Base-by-base conservation (phyloP, 2,797 vertebrate genomes). In the Micrastur ruficollis region DNA sequence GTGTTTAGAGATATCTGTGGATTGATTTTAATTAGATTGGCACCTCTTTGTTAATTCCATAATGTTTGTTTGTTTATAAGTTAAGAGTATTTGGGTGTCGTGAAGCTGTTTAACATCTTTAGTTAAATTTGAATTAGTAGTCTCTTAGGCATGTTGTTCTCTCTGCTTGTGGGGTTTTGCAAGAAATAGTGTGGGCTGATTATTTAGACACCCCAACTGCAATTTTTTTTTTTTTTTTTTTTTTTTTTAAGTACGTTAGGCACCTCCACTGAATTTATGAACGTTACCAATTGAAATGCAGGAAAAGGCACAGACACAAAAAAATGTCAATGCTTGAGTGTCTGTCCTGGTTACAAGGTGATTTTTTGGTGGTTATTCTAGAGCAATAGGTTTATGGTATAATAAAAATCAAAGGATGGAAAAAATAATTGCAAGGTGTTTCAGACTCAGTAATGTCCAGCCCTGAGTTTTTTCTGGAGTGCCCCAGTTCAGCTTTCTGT, bases 11-110 rank as follows among this genome's bases (percentile, higher is more conserved):
- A 26, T 79, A 75, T 68, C 66, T 58, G 62, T 85, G 67, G 87
- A 90, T 78, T 95, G 75, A 93, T 95, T 97, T 95, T 97, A 89
- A 92, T 83, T 95, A 92, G 94, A 83, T 85, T 96, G 83, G 53
- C 73, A 89, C 89, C 70, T 96, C 72, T 86, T 92, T 92, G 80
- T 96, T 74, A 96, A 81, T 97, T 71, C 61, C 76, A 46, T 94
- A 90, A 86, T 89, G 65, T 74, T 67, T 94, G 68, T 93, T 94
- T 96, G 55, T 86, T 80, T 75, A 6, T 70, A 94, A 81, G 53
- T 81, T 74, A 75, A 81, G 68, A 86, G 72, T 87, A 83, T 94
- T 84, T 93, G 61, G 86, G 59, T 93, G 59, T 81, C 63, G 52
- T 27, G 63, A 71, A 40, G 81, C 79, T 92, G 59, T 91, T 89